A percentile compares a stretch with the other conserved stretches of the same genome.
Evolutionary conservation across 2,113 vertebrate genomes (phyloP).

Genomic region (Corynorhinus townsendii): DNA sequence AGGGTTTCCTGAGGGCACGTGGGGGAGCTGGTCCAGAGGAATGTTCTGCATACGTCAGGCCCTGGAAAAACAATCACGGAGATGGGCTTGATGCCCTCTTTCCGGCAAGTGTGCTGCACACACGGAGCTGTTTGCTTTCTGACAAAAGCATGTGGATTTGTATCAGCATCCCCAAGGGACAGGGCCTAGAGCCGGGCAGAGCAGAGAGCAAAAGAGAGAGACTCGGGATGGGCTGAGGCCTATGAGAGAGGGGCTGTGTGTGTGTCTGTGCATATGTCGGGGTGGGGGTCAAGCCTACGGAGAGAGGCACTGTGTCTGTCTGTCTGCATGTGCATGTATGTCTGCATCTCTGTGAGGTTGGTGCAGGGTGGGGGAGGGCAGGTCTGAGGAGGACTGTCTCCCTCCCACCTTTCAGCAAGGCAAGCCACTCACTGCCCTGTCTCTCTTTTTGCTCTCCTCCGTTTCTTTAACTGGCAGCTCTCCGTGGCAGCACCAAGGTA

Average conservation of each 20-base stretch:
- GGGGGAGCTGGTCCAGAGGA: slow-evolving; percentile 2
- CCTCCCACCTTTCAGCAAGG: neutral
- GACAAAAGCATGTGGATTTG: slow-evolving; percentile 39
- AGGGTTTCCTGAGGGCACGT: slow-evolving; percentile 36
- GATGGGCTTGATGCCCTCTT: slow-evolving; percentile 35
- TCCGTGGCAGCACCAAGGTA: slow-evolving; percentile 70
- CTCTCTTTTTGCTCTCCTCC: slow-evolving; percentile 68
- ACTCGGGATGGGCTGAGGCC: neutral
- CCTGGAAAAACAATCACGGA: slow-evolving; percentile 59
- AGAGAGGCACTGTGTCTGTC: neutral
- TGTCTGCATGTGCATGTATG: neutral
- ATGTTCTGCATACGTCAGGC: slow-evolving; percentile 48
- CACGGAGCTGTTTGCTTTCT: slow-evolving; percentile 40
- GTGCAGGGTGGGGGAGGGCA: neutral
- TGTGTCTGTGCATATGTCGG: neutral
- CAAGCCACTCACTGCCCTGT: slow-evolving; percentile 52
- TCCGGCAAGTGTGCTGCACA: neutral
- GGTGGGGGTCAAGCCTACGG: neutral
- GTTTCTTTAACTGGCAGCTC: slow-evolving; percentile 63
- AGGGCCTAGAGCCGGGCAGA: neutral
- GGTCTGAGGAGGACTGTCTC: neutral
- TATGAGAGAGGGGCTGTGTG: too few relatives aligned
- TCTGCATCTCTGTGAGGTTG: neutral
- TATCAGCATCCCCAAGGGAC: slow-evolving; percentile 30
- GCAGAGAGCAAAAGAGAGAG: neutral